phyloP scores from a whole-genome alignment of 2,888 invertebrate species.

The Blastobasis adustella region DNA sequence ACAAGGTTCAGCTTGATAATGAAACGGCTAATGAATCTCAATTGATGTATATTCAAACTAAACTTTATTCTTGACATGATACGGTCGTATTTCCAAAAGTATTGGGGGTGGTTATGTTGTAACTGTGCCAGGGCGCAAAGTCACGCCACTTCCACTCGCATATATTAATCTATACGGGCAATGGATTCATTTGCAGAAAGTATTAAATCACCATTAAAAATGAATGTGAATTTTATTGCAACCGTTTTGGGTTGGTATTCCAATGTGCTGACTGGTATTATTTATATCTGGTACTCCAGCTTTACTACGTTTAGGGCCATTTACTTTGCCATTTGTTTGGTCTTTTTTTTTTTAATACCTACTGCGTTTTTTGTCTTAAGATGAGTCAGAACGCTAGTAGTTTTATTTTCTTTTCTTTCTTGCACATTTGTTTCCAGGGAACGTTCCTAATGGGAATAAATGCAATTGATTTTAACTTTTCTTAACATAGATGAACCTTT shows the following conservation, averaged over 20 bases:
- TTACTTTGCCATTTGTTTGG: conserved; percentile 41
- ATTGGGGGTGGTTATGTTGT: conserved; percentile 35
- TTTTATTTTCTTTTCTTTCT: no score
- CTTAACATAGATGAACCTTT: no score
- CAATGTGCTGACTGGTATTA: conserved; percentile 40
- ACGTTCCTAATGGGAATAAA: no score
- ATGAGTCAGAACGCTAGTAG: no score
- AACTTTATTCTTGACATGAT: conserved; percentile 32
- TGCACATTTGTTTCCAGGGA: no score
- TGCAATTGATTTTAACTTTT: no score
- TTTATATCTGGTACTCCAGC: conserved; percentile 51
- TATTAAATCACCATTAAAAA: conserved; percentile 19
- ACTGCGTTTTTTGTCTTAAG: no score
- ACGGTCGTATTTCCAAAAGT: conserved; percentile 39
- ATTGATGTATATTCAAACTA: conserved; percentile 40
- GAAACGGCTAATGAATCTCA: conserved; percentile 46
- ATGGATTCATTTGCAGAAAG: conserved; percentile 34
- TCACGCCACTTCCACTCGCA: conserved; percentile 54
- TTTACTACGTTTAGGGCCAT: conserved; percentile 57
- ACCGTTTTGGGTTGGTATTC: conserved; percentile 27
- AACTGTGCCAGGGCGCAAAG: conserved; percentile 41
- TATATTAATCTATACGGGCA: conserved; percentile 29
- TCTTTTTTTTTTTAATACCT: conserved; percentile 36
- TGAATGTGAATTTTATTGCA: conserved; percentile 28
- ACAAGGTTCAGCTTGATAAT: conserved; percentile 33